A percentile compares a stretch with the other conserved stretches of the same genome.
Evolutionary conservation across 2,888 invertebrate genomes (phyloP).

Genomic region (Catocala sponsa): DNA sequence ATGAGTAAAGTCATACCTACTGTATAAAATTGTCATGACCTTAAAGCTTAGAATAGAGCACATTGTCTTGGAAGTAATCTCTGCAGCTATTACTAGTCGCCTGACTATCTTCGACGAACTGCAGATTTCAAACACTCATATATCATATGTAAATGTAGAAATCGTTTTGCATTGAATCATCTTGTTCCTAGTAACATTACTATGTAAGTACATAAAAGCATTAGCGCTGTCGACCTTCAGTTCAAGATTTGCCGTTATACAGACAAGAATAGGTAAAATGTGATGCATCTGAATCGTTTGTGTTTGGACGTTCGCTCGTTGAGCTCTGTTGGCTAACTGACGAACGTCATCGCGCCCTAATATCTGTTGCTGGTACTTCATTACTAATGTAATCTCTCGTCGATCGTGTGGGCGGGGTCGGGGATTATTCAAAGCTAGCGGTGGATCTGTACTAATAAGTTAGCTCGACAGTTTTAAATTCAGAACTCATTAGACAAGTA

Average conservation of each 20-base stretch:
- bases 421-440: conserved; percentile 23
- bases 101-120: too few species aligned
- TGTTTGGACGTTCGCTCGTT: conserved; percentile 51
- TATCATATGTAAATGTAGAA: too few species aligned
- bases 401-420: conserved; percentile 36
- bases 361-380: conserved; percentile 48
- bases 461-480: neutral
- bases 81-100: too few species aligned
- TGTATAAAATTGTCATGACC: too few species aligned
- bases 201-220: conserved; percentile 39
- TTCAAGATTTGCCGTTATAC: conserved; percentile 44
- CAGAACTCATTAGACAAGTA: neutral
- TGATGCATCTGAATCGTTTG: conserved; percentile 46
- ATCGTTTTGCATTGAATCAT: neutral
- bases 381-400: conserved; percentile 49
- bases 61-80: too few species aligned
- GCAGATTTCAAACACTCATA: too few species aligned
- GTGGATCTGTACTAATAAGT: neutral
- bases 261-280: conserved; percentile 52
- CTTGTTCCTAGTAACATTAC: neutral
- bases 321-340: conserved; percentile 49
- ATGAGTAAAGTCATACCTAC: too few species aligned
- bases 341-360: conserved; percentile 51
- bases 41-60: too few species aligned
- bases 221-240: conserved; percentile 42